These are phyloP conservation scores for Cynopterus sphinx DNA, from an alignment of 2,797 vertebrate species.

Conservation along the genomic window DNA sequence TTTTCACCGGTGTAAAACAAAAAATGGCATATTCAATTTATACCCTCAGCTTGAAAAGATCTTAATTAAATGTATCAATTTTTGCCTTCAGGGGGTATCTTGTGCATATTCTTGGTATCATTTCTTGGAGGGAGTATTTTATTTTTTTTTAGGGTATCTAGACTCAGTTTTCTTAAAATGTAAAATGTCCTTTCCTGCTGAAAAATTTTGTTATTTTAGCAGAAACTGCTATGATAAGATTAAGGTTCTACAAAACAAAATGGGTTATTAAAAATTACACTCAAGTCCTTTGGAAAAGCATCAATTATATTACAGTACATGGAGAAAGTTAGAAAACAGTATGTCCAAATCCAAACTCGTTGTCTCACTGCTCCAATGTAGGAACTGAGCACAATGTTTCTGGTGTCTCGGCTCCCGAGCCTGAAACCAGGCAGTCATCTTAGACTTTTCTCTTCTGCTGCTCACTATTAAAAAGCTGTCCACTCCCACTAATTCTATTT, in stretches of 20 bases:
- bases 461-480: neutral
- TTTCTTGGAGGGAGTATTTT: neutral
- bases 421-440: neutral
- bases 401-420: neutral
- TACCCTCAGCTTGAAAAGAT: neutral
- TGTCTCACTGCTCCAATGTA: neutral
- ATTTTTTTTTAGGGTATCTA: neutral
- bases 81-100: neutral
- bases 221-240: neutral
- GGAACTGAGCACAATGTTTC: neutral
- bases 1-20: constrained; percentile 4
- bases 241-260: constrained; percentile 19
- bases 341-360: neutral
- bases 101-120: neutral
- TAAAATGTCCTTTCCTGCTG: neutral
- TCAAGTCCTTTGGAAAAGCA: neutral
- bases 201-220: neutral
- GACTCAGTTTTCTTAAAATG: neutral
- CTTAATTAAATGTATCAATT: neutral
- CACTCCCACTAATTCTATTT: neutral
- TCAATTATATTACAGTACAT: neutral
- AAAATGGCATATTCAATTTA: neutral
- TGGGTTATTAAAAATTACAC: constrained; percentile 44
- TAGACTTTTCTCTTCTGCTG: neutral
- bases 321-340: neutral